phyloP scores from a whole-genome alignment of 2,113 vertebrate genomes.

The Pandion haliaetus region DNA sequence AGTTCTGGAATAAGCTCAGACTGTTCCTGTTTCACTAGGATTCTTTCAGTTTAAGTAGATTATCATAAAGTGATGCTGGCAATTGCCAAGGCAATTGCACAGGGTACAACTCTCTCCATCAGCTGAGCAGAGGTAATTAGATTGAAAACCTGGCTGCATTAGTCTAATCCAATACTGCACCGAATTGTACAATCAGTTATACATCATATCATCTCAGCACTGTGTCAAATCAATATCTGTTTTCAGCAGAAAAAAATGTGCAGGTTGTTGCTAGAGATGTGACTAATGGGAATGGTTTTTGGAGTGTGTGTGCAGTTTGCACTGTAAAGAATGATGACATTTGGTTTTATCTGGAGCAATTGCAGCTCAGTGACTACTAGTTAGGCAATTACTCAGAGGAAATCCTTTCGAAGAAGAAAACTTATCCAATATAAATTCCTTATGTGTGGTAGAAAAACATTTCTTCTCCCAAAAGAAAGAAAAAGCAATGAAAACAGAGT shows the following conservation, averaged over 20 bases:
- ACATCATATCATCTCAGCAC: constrained; percentile 14
- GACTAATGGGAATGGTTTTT: constrained; percentile 7
- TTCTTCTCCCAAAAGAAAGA: background rate
- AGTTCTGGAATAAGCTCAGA: background rate
- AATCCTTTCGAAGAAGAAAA: constrained; percentile 10
- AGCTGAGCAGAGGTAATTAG: constrained; percentile 26
- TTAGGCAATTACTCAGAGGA: constrained; percentile 2
- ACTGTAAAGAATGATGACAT: background rate
- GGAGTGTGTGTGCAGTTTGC: background rate
- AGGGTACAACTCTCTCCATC: constrained; percentile 17
- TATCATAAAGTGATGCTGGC: constrained; percentile 14
- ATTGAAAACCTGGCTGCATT: constrained; percentile 45
- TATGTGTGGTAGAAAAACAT: background rate
- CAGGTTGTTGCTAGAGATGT: background rate
- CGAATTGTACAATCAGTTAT: constrained; percentile 41
- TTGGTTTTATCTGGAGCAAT: constrained; percentile 42
- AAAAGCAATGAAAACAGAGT: background rate
- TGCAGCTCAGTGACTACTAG: background rate
- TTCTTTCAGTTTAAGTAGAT: constrained; percentile 39
- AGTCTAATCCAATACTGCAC: constrained; percentile 52
- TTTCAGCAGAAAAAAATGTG: constrained; percentile 17
- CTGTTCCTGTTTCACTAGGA: background rate
- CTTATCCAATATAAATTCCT: background rate
- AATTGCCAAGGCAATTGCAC: constrained; percentile 13
- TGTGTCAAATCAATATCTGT: constrained; percentile 57